A percentile compares a stretch with the other conserved stretches of the same genome.
Conservation (phyloP, 2,113 vertebrate species). For the Gopherus flavomarginatus region DNA sequence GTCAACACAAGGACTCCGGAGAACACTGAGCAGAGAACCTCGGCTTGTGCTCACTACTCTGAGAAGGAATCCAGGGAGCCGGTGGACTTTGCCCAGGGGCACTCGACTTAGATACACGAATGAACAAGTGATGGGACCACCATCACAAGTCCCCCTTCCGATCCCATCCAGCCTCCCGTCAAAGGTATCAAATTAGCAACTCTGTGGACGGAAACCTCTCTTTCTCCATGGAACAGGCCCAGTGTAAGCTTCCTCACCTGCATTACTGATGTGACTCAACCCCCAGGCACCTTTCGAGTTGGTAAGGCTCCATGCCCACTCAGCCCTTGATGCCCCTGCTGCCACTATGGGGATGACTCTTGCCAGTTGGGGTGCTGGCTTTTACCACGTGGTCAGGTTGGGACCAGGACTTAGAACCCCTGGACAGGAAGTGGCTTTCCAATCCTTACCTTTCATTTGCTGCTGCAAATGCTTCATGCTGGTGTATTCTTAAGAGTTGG, state of each 20-base stretch:
- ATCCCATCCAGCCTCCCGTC: background rate
- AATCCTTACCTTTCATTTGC: background rate
- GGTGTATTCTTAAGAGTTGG: background rate
- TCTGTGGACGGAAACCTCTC: background rate
- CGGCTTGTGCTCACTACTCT: background rate
- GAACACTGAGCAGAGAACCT: background rate
- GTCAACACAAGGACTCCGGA: background rate
- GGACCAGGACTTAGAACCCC: background rate
- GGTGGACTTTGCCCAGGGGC: background rate
- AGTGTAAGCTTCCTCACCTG: background rate
- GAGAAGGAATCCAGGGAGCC: background rate
- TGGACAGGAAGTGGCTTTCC: background rate
- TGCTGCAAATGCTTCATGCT: no score
- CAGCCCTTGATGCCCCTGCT: background rate
- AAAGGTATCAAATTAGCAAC: background rate
- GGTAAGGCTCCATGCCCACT: background rate
- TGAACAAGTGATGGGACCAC: background rate
- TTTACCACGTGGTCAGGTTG: background rate
- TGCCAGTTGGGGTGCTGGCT: background rate
- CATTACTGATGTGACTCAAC: background rate
- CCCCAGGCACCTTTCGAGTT: background rate
- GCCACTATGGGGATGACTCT: background rate
- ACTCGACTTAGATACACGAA: background rate
- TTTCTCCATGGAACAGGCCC: background rate
- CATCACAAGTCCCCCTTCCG: background rate